A percentile compares a stretch with the other conserved stretches of the same genome.
Conservation (phyloP, 2,888 invertebrate species). For the Entomobrya proxima region DNA sequence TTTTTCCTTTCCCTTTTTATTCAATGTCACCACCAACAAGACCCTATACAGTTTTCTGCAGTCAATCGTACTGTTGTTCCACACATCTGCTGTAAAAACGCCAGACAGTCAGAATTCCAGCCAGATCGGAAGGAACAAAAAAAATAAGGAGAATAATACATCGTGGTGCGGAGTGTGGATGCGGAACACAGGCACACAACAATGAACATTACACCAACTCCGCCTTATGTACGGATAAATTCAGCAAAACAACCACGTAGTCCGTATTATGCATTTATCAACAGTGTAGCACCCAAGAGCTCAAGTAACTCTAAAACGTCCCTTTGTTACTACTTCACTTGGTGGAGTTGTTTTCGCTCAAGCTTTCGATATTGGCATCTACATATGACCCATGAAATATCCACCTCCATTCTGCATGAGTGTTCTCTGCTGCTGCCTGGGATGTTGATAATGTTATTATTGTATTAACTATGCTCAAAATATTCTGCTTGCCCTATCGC, state of each 20-base stretch:
- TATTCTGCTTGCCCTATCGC: neutral
- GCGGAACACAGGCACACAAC: neutral
- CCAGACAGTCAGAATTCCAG: slow-evolving; percentile 13
- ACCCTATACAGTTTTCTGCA: neutral
- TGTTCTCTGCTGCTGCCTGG: neutral
- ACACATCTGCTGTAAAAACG: neutral
- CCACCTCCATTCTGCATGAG: no score
- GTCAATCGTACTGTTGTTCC: neutral
- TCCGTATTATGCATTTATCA: neutral
- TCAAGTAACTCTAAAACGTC: neutral
- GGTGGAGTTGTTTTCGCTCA: neutral
- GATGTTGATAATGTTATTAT: neutral
- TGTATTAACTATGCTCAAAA: neutral
- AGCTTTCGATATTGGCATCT: no score
- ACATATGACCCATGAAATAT: no score
- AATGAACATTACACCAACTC: neutral
- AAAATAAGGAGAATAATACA: neutral
- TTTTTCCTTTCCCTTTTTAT: slow-evolving; percentile 44
- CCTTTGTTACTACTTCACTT: neutral
- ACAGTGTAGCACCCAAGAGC: slow-evolving; percentile 26
- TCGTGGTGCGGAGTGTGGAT: neutral
- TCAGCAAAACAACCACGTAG: neutral
- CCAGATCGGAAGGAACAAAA: neutral
- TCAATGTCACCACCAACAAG: slow-evolving; percentile 51
- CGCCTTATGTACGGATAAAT: neutral